Base-by-base conservation (phyloP, 2,113 vertebrate genomes). In the Neoarius graeffei region DNA sequence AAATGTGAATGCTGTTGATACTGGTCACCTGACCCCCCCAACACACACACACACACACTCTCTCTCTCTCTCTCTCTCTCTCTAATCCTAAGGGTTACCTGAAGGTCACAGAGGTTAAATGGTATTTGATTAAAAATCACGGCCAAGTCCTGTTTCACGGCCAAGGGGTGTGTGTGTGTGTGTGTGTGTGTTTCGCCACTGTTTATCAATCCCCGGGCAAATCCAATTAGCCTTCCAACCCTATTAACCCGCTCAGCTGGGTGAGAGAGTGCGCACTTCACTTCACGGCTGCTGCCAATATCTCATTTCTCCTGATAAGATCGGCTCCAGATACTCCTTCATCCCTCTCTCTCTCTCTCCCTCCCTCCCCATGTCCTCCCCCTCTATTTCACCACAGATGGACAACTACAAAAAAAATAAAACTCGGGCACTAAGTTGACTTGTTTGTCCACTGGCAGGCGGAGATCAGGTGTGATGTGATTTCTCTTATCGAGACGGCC, bases 301-400 rank as follows among this genome's bases (percentile, higher is more conserved):
- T 97, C 97, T 97, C 97, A 99, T 99, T 98, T 97, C 97, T 97
- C 93, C 94, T 92, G 98, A 99, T 99, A 99, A 96, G 96, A 99
- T 99, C 98, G 94, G 96, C 95, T 93, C 94, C 92, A 97, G 97
- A 97, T 96, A 96, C 83, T 80, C 56, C 48, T 69, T 83, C 79
- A 54, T 30, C 77, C 52, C 30, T 52, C 77, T 83, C 69, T 83
- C 81, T 86, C 59, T 83, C 59, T 30, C 82, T 20, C 54, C 60
- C 71, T 82, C 23, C 19, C 77, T 14, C 81, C 30, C 67, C n/a
- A 6, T 57, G 50, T 57, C 50, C 48, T 86, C 89, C 90, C 90
- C 90, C 90, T 87, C 86, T 94, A 91, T 95, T 94, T 94, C 93
- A 89, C 91, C 94, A 94, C 92, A 95, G 88, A 85, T 35, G 90